Conservation (phyloP, 1,140 invertebrate genomes). For the Cyclina sinensis region DNA sequence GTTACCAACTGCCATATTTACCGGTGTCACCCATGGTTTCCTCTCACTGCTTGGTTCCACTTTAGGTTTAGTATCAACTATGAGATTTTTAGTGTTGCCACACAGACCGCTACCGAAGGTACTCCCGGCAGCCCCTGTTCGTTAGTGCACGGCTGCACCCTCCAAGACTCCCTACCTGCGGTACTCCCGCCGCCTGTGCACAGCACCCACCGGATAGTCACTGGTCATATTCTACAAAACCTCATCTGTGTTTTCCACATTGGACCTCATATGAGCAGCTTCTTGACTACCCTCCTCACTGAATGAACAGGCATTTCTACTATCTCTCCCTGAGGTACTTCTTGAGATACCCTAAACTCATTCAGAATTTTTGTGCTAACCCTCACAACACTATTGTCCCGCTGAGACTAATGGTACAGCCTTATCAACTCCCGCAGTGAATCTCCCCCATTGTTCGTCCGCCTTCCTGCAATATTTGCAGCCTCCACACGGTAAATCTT, state of each 20-base stretch:
- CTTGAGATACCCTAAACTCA: too few species aligned
- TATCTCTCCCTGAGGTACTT: too few species aligned
- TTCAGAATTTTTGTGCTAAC: background rate
- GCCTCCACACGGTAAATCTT: background rate
- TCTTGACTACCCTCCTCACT: too few species aligned
- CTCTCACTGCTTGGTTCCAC: constrained; percentile 20
- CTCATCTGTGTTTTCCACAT: background rate
- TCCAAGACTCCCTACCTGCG: background rate
- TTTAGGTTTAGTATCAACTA: background rate
- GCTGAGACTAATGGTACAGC: background rate
- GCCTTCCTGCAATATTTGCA: constrained; percentile 14
- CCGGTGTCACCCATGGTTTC: too few species aligned
- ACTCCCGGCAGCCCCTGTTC: background rate
- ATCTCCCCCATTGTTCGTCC: too few species aligned
- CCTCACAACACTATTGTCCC: background rate
- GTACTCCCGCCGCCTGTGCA: background rate
- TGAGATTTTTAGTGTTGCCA: too few species aligned
- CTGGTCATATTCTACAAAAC: background rate
- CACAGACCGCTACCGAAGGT: too few species aligned
- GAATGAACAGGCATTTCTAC: too few species aligned
- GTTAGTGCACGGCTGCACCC: background rate
- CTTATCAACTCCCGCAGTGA: background rate
- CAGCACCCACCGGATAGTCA: background rate
- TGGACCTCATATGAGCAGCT: too few species aligned
- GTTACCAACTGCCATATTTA: background rate